Conservation (phyloP, 2,797 vertebrate species). For the Takifugu rubripes region DNA sequence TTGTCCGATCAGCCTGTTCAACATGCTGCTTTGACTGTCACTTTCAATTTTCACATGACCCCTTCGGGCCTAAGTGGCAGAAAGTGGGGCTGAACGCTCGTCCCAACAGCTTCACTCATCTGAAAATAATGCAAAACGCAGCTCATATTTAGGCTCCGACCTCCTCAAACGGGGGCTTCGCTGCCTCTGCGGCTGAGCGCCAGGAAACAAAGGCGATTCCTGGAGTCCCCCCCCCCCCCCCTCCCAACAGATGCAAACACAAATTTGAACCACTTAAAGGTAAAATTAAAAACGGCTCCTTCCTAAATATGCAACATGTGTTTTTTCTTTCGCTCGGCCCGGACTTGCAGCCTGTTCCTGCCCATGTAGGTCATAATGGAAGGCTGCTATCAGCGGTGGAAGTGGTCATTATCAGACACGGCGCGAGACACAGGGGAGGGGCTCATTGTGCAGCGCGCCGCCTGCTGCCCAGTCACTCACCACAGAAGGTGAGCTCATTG, state of each 20-base stretch:
- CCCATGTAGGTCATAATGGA: constrained; percentile 63
- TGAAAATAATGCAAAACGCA: constrained; percentile 98
- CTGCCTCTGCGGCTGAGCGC: constrained; percentile 72
- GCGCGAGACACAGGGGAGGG: constrained; percentile 62
- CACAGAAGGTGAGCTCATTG: constrained; percentile 73
- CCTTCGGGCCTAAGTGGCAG: constrained; percentile 91
- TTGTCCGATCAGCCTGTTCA: constrained; percentile 90
- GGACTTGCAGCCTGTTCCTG: constrained; percentile 38
- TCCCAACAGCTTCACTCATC: constrained; percentile 99
- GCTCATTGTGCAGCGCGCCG: constrained; percentile 61
- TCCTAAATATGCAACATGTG: neutral
- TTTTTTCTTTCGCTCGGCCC: neutral
- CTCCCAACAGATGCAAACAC: too few species aligned
- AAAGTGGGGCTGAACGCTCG: constrained; percentile 93
- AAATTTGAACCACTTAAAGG: too few species aligned
- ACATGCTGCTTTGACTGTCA: constrained; percentile 93
- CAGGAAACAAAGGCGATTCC: constrained; percentile 7
- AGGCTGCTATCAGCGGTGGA: constrained; percentile 56
- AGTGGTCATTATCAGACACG: constrained; percentile 70
- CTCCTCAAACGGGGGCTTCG: constrained; percentile 79
- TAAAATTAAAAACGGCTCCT: too few species aligned
- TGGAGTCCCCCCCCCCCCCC: too few species aligned
- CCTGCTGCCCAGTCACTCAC: constrained; percentile 46
- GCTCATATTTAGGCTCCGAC: constrained; percentile 95
- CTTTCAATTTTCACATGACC: constrained; percentile 98